Evolutionary conservation across 2,888 invertebrate species (phyloP).

Genomic region (Busseola fusca): DNA sequence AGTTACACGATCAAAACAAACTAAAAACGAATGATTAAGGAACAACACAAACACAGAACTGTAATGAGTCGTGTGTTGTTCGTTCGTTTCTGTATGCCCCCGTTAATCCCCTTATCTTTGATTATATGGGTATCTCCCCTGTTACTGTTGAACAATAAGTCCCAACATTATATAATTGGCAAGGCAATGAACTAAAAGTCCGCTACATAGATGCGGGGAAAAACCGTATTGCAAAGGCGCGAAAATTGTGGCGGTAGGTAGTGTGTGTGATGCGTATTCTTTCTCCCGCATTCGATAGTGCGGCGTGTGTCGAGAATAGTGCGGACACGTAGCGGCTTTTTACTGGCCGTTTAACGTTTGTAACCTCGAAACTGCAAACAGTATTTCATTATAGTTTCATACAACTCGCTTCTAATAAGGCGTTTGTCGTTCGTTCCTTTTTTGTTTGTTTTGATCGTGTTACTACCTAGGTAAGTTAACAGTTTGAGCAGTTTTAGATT

Average conservation of each 20-base stretch:
- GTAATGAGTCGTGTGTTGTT: too few relatives aligned
- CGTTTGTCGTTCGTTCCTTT: not conserved
- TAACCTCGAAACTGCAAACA: not conserved
- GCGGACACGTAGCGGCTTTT: conserved; percentile 14
- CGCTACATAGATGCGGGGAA: conserved; percentile 12
- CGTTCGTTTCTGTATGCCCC: too few relatives aligned
- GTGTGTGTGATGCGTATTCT: not conserved
- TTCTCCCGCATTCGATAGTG: not conserved
- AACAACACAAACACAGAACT: too few relatives aligned
- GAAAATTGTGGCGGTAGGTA: not conserved
- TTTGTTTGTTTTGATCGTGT: conserved; percentile 8
- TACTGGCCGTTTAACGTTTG: conserved; percentile 2
- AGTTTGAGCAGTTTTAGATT: not conserved
- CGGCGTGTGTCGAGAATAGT: not conserved
- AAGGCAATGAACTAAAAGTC: conserved; percentile 1
- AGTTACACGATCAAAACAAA: too few relatives aligned
- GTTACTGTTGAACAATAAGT: conserved; percentile 4
- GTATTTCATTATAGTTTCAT: conserved; percentile 3
- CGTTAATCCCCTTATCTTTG: not conserved
- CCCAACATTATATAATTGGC: not conserved
- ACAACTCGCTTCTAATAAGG: conserved; percentile 1
- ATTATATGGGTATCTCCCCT: not conserved
- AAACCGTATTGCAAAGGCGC: conserved; percentile 4
- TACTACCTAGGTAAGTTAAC: conserved; percentile 26
- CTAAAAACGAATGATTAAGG: too few relatives aligned